phyloP scores from a whole-genome alignment of 2,797 vertebrate species.

The Arnoldichthys spilopterus region DNA sequence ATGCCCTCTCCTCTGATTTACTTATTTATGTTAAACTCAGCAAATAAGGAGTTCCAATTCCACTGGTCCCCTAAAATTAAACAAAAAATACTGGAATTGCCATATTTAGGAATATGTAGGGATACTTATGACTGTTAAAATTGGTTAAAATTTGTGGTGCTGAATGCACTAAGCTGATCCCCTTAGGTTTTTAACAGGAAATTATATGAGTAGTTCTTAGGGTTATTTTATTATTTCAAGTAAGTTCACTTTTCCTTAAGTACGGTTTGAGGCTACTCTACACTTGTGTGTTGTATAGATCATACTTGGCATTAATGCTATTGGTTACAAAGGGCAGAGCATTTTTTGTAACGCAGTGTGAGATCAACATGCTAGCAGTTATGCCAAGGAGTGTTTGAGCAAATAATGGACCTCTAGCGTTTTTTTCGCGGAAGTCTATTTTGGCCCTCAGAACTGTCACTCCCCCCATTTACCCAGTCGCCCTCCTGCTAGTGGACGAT shows the following conservation, averaged over 20 bases:
- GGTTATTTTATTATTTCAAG: background rate
- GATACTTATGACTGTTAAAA: too few relatives aligned
- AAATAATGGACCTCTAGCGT: constrained; percentile 39
- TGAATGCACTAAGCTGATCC: too few relatives aligned
- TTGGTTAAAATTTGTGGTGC: too few relatives aligned
- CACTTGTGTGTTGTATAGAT: background rate
- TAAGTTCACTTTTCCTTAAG: background rate
- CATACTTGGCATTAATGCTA: background rate
- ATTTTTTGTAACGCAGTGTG: constrained; percentile 5
- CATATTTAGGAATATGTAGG: too few relatives aligned
- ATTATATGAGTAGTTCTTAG: background rate
- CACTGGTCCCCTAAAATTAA: too few relatives aligned
- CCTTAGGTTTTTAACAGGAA: too few relatives aligned
- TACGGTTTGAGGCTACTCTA: background rate
- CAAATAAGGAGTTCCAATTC: too few relatives aligned
- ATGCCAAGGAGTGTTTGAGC: constrained; percentile 32
- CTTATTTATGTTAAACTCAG: too few relatives aligned
- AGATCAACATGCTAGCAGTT: constrained; percentile 14
- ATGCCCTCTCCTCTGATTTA: too few relatives aligned
- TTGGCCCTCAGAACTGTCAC: constrained; percentile 37
- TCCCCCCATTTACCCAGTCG: constrained; percentile 29
- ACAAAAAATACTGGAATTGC: too few relatives aligned
- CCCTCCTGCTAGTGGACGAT: constrained; percentile 43
- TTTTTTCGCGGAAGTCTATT: constrained; percentile 39
- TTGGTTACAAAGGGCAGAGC: constrained; percentile 8